Evolutionary conservation across 2,797 vertebrate species (phyloP), one percentile per base, ranked within the genome.

Genomic region (Decapterus maruadsi): DNA sequence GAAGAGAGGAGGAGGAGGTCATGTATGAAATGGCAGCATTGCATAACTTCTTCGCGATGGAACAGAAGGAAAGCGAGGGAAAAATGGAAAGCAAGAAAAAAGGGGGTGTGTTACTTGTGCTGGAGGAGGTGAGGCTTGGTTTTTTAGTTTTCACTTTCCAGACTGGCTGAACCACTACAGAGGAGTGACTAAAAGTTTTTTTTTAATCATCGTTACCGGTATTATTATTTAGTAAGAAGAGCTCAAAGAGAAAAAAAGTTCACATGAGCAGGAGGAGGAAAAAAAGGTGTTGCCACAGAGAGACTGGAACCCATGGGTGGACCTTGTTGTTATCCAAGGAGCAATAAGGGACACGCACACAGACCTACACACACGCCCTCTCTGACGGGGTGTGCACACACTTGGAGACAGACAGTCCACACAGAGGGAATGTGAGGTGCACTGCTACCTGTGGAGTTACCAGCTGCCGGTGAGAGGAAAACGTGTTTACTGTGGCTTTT

Each of bases 11-110:
- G 59, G 89, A 83, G 87, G 87, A 60, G 82, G 87, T 87, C 78
- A 59, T 65, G 75, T 89, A 85, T 86, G 88, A 77, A 91, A 92
- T 89, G 90, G 85, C 85, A 74, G 73, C 54, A 90, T 94, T 95
- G 92, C 92, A 88, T 94, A 94, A 95, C 88, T 89, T 80, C 55
- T 74, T 63, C 26, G 55, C 51, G 75, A 84, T 77, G 75, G 82
- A 90, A 71, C 68, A 75, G 81, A 85, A 86, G 76, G 78, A 89
- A 87, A 83, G 80, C 10, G 57, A 84, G 80, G 69, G 83, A 82
- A 90, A 26, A 86, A 76, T 65, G 76, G 58, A 85, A 81, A 88
- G 68, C 56, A 65, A 81, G 57, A 58, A 70, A 70, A 72, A 79
- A 34, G 60, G 78, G 64, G 16, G 81, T 46, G 88, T 86, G 82